Evolutionary conservation across 2,888 invertebrate genomes (phyloP).

Genomic region (Volucella bombylans): DNA sequence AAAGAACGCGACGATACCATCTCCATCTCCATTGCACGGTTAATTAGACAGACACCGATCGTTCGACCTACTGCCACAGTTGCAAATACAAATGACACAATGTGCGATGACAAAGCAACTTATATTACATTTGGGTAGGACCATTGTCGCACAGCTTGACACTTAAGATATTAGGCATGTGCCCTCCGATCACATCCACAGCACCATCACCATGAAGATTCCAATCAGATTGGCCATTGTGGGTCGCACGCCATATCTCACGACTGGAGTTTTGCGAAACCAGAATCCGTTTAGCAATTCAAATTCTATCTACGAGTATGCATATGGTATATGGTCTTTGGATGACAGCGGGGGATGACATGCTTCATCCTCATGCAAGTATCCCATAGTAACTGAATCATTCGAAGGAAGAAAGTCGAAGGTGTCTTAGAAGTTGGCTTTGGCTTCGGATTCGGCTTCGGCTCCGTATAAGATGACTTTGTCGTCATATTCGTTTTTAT

Average conservation of each 20-base stretch:
- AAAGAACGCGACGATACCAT: slow-evolving; percentile 48
- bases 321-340: slow-evolving; percentile 60
- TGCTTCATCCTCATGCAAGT: slow-evolving; percentile 41
- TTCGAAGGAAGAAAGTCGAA: slow-evolving; percentile 41
- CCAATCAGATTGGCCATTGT: slow-evolving; percentile 48
- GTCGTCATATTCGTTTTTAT: neutral
- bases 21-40: slow-evolving; percentile 60
- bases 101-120: slow-evolving; percentile 2
- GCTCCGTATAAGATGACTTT: slow-evolving; percentile 1
- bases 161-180: slow-evolving; percentile 49
- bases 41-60: slow-evolving; percentile 72
- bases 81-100: slow-evolving; percentile 47
- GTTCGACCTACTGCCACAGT: slow-evolving; percentile 50
- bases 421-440: neutral
- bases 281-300: slow-evolving; percentile 54
- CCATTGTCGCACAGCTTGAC: slow-evolving; percentile 60
- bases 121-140: slow-evolving; percentile 54
- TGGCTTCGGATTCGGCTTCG: too few species aligned
- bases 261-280: slow-evolving; percentile 52
- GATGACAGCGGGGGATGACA: slow-evolving; percentile 16
- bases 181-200: slow-evolving; percentile 58
- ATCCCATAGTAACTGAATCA: slow-evolving; percentile 1
- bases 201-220: slow-evolving; percentile 17
- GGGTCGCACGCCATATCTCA: slow-evolving; percentile 62
- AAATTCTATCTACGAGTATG: slow-evolving; percentile 62